Evolutionary conservation across 2,888 invertebrate species (phyloP), one percentile per base, ranked within the genome.

Genomic region (Timema cristinae): DNA sequence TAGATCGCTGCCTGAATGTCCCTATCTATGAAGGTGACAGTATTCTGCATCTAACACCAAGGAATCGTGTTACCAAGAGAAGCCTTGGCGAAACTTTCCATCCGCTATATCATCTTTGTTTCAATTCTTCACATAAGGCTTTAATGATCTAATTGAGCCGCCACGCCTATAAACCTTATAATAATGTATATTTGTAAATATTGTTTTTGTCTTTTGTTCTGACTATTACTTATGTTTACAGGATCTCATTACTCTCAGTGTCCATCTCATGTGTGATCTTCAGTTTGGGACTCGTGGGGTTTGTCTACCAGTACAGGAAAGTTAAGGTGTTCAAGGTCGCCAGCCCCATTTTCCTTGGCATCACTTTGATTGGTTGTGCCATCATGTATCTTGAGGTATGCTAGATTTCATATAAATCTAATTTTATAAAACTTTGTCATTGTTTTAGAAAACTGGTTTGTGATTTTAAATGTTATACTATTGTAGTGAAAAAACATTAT

Each of bases 311-410:
- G 78, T 92, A 94, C 80, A 88, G 94, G 49, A 90, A 90, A 75
- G 88, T n/a, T 75, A 93, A 95, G 85, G 94, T 95, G 71, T 95
- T 96, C 82, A 92, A 95, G 79, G 94, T 95, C 11, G 95, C 96
- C 74, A 95, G 95, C 79, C 96, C 97, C 9, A 94, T 94, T 77
- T 97, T 97, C 82, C 87, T 97, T 72, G 90, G 93, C 77, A 93
- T 96, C 78, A 96, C 95, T 70, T 88, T 96, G 68, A 86, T 93
- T 71, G 96, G 96, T 75, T 95, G 95, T 79, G 91, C 92, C 77
- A 92, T 95, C 76, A 96, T 96, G 95, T 96, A 95, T 83, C 86
- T 92, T 81, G 95, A 96, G 89, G 95, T 95, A 82, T 84, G 85
- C 32, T 82, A 74, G 52, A 66, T 63, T 16, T 69, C 50, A 68